These are phyloP conservation scores for Melinaea marsaeus DNA, from an alignment of 2,888 invertebrate genomes.

Conservation along the genomic window DNA sequence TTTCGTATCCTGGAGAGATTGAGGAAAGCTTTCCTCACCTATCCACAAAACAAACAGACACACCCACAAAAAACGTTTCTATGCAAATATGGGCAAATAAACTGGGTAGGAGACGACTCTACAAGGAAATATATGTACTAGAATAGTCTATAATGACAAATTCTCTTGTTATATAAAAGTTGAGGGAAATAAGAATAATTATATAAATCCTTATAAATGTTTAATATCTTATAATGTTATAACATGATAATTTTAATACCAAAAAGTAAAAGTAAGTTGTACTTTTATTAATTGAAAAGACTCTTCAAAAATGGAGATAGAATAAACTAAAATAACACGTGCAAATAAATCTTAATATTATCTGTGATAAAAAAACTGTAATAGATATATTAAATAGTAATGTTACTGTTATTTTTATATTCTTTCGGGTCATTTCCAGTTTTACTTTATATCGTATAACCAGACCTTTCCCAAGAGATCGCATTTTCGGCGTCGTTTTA, in stretches of 20 bases:
- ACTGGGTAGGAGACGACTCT: slow-evolving; percentile 61
- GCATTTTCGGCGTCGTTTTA: slow-evolving; percentile 74
- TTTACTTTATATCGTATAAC: slow-evolving; percentile 26
- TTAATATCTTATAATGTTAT: no score
- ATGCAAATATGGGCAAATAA: slow-evolving; percentile 77
- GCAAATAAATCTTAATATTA: no score
- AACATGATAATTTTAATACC: no score
- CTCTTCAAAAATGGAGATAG: no score
- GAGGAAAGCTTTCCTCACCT: slow-evolving; percentile 68
- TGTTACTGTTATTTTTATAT: slow-evolving; percentile 1
- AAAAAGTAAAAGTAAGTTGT: no score
- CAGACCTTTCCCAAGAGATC: slow-evolving; percentile 65
- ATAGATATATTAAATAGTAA: not conserved
- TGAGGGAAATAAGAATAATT: not conserved
- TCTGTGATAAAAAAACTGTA: no score
- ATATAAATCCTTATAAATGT: no score
- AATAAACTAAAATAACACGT: no score
- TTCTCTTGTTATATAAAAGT: not conserved
- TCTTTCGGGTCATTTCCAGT: slow-evolving; percentile 30
- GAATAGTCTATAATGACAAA: slow-evolving; percentile 17
- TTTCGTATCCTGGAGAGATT: slow-evolving; percentile 51
- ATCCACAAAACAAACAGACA: slow-evolving; percentile 74
- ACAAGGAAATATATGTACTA: slow-evolving; percentile 40
- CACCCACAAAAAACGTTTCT: slow-evolving; percentile 77
- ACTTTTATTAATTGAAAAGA: no score